A percentile compares a stretch with the other conserved stretches of the same genome.
These are phyloP conservation scores for Semnornis frantzii DNA, from an alignment of 2,113 vertebrate species.

Conservation along the genomic window DNA sequence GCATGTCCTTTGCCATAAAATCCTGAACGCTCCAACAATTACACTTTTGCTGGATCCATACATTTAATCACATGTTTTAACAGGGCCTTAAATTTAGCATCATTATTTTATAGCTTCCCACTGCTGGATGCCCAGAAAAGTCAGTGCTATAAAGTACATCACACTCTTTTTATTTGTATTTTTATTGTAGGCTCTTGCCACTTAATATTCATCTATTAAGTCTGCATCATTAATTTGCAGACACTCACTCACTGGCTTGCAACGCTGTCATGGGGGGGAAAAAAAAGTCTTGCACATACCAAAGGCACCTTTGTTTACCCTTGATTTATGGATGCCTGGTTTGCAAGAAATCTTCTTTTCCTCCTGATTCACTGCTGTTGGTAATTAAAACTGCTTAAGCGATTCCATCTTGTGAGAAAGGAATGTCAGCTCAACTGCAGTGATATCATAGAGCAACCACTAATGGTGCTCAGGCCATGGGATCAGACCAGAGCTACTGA, in stretches of 20 bases:
- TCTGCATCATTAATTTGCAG: constrained; percentile 21
- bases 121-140: not conserved
- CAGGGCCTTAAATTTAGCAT: not conserved
- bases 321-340: not conserved
- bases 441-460: not conserved
- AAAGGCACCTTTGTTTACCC: not conserved
- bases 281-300: not conserved
- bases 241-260: not conserved
- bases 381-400: not conserved
- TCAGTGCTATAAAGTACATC: not conserved
- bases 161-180: not conserved
- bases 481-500: not conserved
- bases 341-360: not conserved
- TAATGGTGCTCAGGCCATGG: not conserved
- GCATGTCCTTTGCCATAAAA: not conserved
- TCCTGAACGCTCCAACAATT: not conserved
- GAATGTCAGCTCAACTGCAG: not conserved
- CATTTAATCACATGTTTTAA: not conserved
- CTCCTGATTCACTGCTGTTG: not conserved
- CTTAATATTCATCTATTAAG: not conserved
- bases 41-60: not conserved
- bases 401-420: not conserved
- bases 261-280: not conserved
- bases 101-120: not conserved
- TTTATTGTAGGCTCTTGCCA: not conserved